Evolutionary conservation across 2,797 vertebrate species (phyloP).

Genomic region (Oryzias dopingdopingensis): DNA sequence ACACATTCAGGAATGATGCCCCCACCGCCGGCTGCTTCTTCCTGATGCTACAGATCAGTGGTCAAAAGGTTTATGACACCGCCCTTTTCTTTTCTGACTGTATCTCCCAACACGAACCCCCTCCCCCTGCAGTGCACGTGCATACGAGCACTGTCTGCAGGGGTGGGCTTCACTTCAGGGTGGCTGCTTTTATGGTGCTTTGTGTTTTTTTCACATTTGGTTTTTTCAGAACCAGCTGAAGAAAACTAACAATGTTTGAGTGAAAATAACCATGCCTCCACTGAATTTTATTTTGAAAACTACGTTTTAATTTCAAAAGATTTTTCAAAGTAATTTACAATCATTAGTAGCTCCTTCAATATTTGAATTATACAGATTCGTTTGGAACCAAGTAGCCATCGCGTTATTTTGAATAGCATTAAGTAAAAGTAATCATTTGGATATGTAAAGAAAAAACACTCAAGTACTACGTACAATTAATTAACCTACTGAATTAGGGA

Average conservation of each 20-base stretch:
- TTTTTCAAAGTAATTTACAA: too few species aligned
- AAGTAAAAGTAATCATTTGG: too few species aligned
- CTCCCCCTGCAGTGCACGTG: slow-evolving; percentile 16
- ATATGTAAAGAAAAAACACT: too few species aligned
- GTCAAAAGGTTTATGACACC: slow-evolving; percentile 11
- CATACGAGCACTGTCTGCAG: slow-evolving; percentile 12
- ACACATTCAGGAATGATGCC: slow-evolving; percentile 49
- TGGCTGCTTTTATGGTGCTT: slow-evolving; percentile 61
- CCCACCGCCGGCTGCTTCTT: slow-evolving; percentile 33
- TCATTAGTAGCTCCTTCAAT: too few species aligned
- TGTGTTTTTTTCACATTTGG: slow-evolving; percentile 48
- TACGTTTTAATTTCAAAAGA: too few species aligned
- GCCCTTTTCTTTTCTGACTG: slow-evolving; percentile 12
- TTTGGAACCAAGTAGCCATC: too few species aligned
- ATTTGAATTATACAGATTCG: too few species aligned
- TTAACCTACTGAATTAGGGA: too few species aligned
- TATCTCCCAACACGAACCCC: slow-evolving; percentile 13
- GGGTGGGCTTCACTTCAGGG: slow-evolving; percentile 31
- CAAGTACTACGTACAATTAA: too few species aligned
- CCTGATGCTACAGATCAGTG: slow-evolving; percentile 20
- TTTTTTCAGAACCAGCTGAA: slow-evolving; percentile 21
- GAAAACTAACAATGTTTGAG: slow-evolving; percentile 16
- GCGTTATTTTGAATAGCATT: too few species aligned
- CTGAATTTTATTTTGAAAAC: too few species aligned
- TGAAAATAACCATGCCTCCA: not conserved